Base-by-base conservation (phyloP, 2,113 vertebrate genomes). In the Psittacus erithacus region DNA sequence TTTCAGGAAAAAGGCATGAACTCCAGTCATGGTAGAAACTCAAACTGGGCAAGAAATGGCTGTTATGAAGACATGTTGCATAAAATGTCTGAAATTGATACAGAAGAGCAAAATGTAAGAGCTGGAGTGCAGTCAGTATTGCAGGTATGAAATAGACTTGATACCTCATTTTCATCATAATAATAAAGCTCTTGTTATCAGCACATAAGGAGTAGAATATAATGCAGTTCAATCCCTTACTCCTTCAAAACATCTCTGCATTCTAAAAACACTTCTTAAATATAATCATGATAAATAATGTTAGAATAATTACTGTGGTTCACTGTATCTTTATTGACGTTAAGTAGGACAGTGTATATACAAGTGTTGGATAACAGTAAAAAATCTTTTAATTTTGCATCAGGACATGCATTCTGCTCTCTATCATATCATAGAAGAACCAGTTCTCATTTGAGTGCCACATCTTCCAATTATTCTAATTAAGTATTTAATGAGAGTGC, bases 71-170 rank as follows among this genome's bases (percentile, higher is more conserved):
- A 98, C 35, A 64, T 90, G 82, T 90, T 98, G 92, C 98, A 98
- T 92, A 98, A 98, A 97, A 82, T 88, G 41, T 93, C 97, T 22
- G 98, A 99, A 86, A 94, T 82, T 78, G 99, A 99, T 94, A 64
- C 96, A 44, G 96, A 98, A 93, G 99, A 99, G 94, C 98, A 98
- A 96, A 99, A 98, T 62, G 98, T 99, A 92, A 98, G 97, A 96
- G 99, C 99, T 95, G 99, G 99, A 86, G 97, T 98, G 49, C 99
- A 99, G 96, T 98, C 99, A 43, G 99, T 99, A 73, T 97, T 99
- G 74, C 99, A 99, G 99, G 99, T 99, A 91, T 65, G 85, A 68
- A 80, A 64, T 23, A 23, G 44, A 44, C 11, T 92, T 86, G 13
- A 33, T 74, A 38, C 13, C 29, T 90, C 16, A 41, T 86, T 96